Evolutionary conservation across 2,888 invertebrate genomes (phyloP), one percentile per base, ranked within the genome.

Genomic region (Phrixothrix hirtus): DNA sequence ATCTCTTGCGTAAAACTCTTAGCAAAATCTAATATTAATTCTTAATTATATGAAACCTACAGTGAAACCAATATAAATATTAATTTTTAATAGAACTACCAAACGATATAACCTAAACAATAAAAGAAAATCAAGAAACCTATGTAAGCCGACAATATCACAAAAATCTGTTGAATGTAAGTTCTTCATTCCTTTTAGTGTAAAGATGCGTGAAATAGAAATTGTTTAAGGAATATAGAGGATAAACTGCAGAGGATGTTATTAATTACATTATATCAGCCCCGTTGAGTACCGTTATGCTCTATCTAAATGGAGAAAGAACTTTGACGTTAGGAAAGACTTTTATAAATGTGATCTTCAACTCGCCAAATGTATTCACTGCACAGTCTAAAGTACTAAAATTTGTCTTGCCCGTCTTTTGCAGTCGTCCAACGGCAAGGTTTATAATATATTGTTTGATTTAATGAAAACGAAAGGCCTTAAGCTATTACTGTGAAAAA

Each of bases 381-480:
- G 59, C 57, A 53, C 46, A 60, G 54, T 57, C 60, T 62, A 60
- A 65, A 66, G 68, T 65, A 66, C 59, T 57, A 59, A 61, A 67
- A 70, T 70, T 70, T 69, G 68, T 69, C 68, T 69, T 64, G 56
- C 57, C 59, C 65, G 70, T 70, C 68, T 62, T 64, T 61, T 54
- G 58, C 70, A 69, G 68, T 58, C 57, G 60, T 60, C 64, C 60
- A 58, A 66, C 61, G 60, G 64, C 63, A 67, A 68, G 66, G 67
- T 66, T 68, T 66, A 67, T 70, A 70, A 70, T 66, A 70, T 70
- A 70, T 70, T 67, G 67, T 69, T 66, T 70, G 69, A 70, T 70
- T 70, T 69, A 70, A 70, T 70, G 69, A 70, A 67, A 68, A 68
- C 60, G 68, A 63, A 68, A 66, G 61, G 64, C 61, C 66, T 61